These are phyloP conservation scores for Anthophora plumipes DNA, from an alignment of 2,888 invertebrate genomes.

Conservation along the genomic window DNA sequence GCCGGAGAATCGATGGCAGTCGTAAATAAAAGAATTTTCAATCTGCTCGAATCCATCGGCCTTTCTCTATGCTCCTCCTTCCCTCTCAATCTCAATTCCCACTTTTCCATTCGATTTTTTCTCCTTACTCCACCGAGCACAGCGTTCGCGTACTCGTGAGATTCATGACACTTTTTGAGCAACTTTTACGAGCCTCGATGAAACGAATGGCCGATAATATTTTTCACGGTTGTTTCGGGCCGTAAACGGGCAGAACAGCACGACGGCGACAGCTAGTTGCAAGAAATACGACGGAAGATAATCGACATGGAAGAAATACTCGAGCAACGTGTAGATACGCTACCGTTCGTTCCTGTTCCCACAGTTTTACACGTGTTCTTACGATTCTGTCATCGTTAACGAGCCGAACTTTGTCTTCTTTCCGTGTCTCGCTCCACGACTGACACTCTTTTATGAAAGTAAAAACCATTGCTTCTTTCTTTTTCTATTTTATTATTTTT, in stretches of 20 bases:
- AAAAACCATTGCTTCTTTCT: slow-evolving; percentile 18
- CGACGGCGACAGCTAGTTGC: slow-evolving; percentile 19
- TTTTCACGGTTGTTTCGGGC: slow-evolving; percentile 60
- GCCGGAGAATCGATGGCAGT: slow-evolving; percentile 28
- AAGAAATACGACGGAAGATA: slow-evolving; percentile 64
- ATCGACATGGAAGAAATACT: slow-evolving; percentile 59
- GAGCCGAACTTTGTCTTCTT: slow-evolving; percentile 11
- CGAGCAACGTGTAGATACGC: slow-evolving; percentile 28
- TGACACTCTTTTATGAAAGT: background rate
- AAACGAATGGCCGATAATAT: slow-evolving; percentile 67
- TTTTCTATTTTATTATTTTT: no score
- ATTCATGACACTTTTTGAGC: slow-evolving; percentile 62
- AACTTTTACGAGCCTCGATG: slow-evolving; percentile 59
- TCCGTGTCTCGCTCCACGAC: background rate
- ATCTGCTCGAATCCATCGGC: slow-evolving; percentile 1
- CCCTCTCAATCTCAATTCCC: slow-evolving; percentile 12
- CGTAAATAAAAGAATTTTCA: slow-evolving; percentile 54
- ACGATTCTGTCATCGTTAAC: slow-evolving; percentile 41
- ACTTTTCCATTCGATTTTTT: slow-evolving; percentile 38
- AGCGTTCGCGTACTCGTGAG: no score
- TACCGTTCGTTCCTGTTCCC: slow-evolving; percentile 2
- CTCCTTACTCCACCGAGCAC: background rate
- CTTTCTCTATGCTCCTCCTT: background rate
- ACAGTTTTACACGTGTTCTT: slow-evolving; percentile 55
- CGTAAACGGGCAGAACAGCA: slow-evolving; percentile 45